Base-by-base conservation (phyloP, 2,888 invertebrate species). In the Euclidia mi region DNA sequence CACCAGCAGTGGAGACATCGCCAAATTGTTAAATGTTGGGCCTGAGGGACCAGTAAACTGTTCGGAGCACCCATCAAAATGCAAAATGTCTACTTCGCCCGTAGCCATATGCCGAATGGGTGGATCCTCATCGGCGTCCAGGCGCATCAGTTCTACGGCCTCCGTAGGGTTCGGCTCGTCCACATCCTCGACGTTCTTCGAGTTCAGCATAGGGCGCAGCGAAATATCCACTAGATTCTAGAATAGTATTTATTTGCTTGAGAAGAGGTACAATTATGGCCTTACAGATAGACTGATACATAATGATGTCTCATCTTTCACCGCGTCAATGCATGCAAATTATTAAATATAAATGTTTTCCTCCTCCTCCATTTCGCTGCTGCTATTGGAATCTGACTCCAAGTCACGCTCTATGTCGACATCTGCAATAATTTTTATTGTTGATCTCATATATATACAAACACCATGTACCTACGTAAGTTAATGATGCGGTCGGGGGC, bases 11-110 rank as follows among this genome's bases (percentile, higher is more conserved):
- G 42, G 42, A 10, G 42, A 6, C 9, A 42, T 1, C 3, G 10
- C 29, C 11, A 6, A 12, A 14, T n/a, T n/a, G 1, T 42, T 29
- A 29, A 42, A 42, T n/a, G 42, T 42, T 12, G 42, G 42, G 29
- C 42, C 42, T 6, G 42, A 42, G 3, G 29, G 29, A 1, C 12
- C 42, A 14, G 7, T 14, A 29, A 42, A 42, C 6, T 12, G 14
- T 14, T 42, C 29, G 14, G 9, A 1, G 1, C 10, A 15, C 42
- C 42, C 28, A 42, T 42, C 42, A 29, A 42, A 42, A 29, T 3
- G 3, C 1, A 42, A 10, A 25, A 29, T 12, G n/a, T n/a, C n/a
- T n/a, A n/a, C n/a, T 12, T 42, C 10, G 3, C 29, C 29, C 12
- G 4, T 15, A 14, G 2, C 4, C 2, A 29, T 1, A 12, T 20